phyloP scores from a whole-genome alignment of 2,797 vertebrate species.

The Sciaenops ocellatus region DNA sequence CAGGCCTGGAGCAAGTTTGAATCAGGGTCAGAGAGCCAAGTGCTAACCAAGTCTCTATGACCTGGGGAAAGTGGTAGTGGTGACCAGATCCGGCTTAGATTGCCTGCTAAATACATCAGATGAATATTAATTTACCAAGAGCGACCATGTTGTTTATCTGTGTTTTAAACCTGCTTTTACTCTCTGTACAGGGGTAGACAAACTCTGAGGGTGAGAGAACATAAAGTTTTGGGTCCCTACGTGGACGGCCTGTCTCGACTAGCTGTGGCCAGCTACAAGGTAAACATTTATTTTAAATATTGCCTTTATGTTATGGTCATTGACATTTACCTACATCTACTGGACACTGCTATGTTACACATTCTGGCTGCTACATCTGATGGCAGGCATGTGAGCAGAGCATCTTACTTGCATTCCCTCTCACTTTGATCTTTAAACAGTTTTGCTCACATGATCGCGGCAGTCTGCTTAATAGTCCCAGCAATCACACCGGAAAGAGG shows the following conservation, averaged over 20 bases:
- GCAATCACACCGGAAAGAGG: background rate
- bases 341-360: background rate
- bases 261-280: constrained; percentile 97
- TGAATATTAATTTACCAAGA: background rate
- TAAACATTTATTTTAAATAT: constrained; percentile 43
- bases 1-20: constrained; percentile 24
- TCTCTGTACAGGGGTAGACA: constrained; percentile 89
- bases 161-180: constrained; percentile 34
- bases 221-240: constrained; percentile 96
- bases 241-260: constrained; percentile 97
- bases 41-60: constrained; percentile 22
- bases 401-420: constrained; percentile 10
- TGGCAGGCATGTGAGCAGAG: background rate
- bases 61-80: background rate
- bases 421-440: background rate
- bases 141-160: constrained; percentile 9
- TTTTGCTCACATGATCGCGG: background rate
- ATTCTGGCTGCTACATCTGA: background rate
- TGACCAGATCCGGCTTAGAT: constrained; percentile 3
- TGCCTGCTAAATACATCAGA: background rate
- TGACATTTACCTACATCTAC: background rate
- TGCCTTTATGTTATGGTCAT: background rate
- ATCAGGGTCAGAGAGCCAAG: constrained; percentile 40
- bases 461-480: background rate
- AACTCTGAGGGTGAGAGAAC: constrained; percentile 94